A percentile compares a stretch with the other conserved stretches of the same genome.
Evolutionary conservation across 2,113 vertebrate species (phyloP).

Genomic region (Zosterops hypoxanthus): DNA sequence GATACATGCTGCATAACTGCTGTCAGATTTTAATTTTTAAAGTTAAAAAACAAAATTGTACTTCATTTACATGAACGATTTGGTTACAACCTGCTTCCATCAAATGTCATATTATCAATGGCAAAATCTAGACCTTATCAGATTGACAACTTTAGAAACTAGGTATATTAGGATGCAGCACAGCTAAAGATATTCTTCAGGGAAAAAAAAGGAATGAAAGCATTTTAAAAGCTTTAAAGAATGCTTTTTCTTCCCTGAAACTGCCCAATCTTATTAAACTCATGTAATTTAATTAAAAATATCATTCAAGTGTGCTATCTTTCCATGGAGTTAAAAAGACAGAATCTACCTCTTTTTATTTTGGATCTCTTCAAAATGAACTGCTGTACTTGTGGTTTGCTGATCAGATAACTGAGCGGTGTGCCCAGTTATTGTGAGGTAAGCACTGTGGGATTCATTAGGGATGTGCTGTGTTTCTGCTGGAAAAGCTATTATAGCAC

Average conservation of each 20-base stretch:
- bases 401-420: not conserved
- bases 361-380: not conserved
- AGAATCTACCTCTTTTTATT: not conserved
- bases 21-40: not conserved
- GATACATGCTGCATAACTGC: not conserved
- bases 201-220: not conserved
- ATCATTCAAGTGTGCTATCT: not conserved
- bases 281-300: constrained; percentile 27
- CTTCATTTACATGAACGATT: not conserved
- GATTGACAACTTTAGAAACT: not conserved
- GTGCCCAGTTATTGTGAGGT: not conserved
- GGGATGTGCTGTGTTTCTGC: not conserved
- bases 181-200: not conserved
- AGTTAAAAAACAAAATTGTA: not conserved
- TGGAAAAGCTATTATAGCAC: not conserved
- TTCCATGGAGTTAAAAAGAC: not conserved
- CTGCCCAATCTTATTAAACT: not conserved
- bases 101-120: not conserved
- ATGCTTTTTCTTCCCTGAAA: not conserved
- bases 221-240: not conserved
- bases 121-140: not conserved
- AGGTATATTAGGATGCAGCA: not conserved
- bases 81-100: not conserved
- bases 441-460: not conserved
- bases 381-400: not conserved